phyloP scores from a whole-genome alignment of 2,797 vertebrate species.

The Gymnothorax reevesii region DNA sequence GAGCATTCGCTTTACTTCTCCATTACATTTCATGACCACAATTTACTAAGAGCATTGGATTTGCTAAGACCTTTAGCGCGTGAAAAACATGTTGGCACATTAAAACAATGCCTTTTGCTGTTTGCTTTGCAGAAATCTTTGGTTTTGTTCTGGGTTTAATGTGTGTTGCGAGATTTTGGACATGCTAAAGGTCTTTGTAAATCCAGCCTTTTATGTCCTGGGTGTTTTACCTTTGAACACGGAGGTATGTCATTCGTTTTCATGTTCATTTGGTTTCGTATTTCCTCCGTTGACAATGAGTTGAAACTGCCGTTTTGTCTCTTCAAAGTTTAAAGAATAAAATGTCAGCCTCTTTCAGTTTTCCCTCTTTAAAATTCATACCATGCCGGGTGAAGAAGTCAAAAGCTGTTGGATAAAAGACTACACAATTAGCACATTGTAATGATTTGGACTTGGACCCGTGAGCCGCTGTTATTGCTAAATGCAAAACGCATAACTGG shows the following conservation, averaged over 20 bases:
- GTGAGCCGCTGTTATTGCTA: neutral
- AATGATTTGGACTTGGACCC: constrained; percentile 1
- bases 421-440: neutral
- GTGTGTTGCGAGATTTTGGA: too few species aligned
- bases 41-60: neutral
- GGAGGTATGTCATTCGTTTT: neutral
- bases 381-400: neutral
- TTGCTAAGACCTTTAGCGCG: neutral
- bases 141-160: neutral
- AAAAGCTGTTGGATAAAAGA: neutral
- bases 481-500: neutral
- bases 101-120: too few species aligned
- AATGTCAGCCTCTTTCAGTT: neutral
- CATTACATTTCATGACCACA: neutral
- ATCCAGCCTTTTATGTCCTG: neutral
- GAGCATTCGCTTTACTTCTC: neutral
- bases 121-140: neutral
- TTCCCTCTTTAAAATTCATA: neutral
- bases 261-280: neutral
- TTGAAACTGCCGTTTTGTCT: neutral
- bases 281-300: neutral
- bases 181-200: neutral
- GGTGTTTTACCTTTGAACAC: neutral
- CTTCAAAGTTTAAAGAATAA: neutral
- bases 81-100: too few species aligned